phyloP scores from a whole-genome alignment of 1,140 invertebrate genomes.

The Diorhabda carinulata region DNA sequence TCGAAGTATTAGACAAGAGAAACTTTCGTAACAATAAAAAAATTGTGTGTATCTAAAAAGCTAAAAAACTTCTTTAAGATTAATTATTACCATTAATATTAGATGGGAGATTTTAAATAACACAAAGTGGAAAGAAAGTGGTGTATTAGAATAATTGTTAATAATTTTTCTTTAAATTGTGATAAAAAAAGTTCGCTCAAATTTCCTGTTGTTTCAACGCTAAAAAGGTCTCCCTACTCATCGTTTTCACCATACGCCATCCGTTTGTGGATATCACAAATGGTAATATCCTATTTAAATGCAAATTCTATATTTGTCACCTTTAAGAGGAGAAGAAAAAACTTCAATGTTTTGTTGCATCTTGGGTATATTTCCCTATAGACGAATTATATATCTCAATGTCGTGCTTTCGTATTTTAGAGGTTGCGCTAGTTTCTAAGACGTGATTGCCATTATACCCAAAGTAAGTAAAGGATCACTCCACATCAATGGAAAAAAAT shows the following conservation, averaged over 20 bases:
- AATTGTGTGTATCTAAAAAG: no score
- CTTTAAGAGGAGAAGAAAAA: constrained; percentile 44
- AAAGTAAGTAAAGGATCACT: no score
- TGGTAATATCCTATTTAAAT: constrained; percentile 69
- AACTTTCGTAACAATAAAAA: no score
- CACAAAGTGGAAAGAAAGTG: not conserved
- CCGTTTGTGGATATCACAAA: constrained; percentile 52
- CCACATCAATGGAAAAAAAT: no score
- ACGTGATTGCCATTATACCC: no score
- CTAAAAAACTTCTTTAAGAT: no score
- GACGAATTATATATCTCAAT: constrained; percentile 24
- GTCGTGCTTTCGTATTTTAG: no score
- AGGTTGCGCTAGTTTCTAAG: no score
- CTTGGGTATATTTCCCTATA: constrained; percentile 46
- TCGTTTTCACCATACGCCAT: not conserved
- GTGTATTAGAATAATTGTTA: not conserved
- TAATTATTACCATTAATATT: no score
- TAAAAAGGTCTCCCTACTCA: not conserved
- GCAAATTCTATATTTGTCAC: constrained; percentile 69
- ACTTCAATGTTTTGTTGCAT: constrained; percentile 42
- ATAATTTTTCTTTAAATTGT: not conserved
- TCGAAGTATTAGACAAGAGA: no score
- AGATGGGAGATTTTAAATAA: not conserved
- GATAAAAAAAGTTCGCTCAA: not conserved
- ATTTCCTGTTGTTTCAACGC: not conserved